A percentile compares a stretch with the other conserved stretches of the same genome.
Evolutionary conservation across 2,797 vertebrate species (phyloP).

Genomic region (Okamejei kenojei): DNA sequence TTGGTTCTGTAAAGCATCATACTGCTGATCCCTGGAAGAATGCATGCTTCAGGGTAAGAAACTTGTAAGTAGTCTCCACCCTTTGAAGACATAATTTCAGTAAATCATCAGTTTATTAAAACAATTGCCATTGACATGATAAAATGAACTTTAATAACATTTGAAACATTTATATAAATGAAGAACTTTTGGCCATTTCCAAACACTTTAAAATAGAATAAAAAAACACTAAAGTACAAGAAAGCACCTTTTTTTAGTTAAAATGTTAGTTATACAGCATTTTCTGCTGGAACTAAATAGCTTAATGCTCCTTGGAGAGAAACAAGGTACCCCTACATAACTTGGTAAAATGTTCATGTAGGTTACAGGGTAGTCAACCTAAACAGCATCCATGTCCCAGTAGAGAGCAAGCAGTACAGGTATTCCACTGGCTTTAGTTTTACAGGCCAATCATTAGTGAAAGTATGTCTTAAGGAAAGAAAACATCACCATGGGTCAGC

Average conservation of each 20-base stretch:
- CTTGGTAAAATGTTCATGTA: background rate
- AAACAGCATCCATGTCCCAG: background rate
- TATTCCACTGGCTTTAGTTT: constrained; percentile 17
- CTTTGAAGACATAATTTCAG: background rate
- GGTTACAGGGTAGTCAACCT: background rate
- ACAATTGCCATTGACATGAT: background rate
- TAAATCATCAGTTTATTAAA: background rate
- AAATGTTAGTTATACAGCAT: constrained; percentile 21
- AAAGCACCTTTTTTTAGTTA: constrained; percentile 25
- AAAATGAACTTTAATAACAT: constrained; percentile 36
- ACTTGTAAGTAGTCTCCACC: background rate
- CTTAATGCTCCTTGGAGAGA: constrained; percentile 24
- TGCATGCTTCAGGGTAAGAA: background rate
- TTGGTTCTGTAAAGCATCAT: background rate
- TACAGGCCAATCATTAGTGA: background rate
- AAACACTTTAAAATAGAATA: constrained; percentile 22
- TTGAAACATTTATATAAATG: constrained; percentile 34
- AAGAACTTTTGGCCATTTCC: constrained; percentile 8
- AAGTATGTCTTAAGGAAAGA: background rate
- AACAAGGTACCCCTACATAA: background rate
- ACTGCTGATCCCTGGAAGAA: background rate
- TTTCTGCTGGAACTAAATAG: constrained; percentile 20
- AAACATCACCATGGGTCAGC: background rate
- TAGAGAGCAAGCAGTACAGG: background rate
- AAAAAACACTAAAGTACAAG: constrained; percentile 32